Evolutionary conservation across 2,113 vertebrate genomes (phyloP), one percentile per base, ranked within the genome.

Genomic region (Prunella fulvescens): DNA sequence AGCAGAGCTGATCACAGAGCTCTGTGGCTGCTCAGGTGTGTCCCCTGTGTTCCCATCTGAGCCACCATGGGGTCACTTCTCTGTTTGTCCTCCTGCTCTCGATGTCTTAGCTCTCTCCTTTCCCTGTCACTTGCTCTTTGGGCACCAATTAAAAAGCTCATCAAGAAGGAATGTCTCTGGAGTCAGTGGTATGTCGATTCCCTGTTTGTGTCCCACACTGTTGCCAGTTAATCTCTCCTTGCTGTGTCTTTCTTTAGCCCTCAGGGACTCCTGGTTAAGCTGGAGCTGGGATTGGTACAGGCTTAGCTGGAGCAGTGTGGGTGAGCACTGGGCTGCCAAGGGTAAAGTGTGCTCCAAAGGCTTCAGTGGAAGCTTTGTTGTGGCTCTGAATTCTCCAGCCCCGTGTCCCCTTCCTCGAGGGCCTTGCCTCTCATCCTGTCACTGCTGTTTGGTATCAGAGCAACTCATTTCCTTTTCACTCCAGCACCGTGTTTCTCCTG

Each of bases 81-180:
- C 40, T 74, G 5, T 57, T 58, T 56, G 19, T 65, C 37, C 35
- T 24, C 24, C 45, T 50, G 0, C 39, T 14, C n/a, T 11, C 2
- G 0, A 19, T 56, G 67, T 31, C 67, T 50, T 39, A 47, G 44
- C 72, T 45, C 47, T 71, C 44, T 81, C 7, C 1, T 86, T 70
- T 57, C 54, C n/a, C 58, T 26, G 9, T 45, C 84, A 12, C n/a
- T 72, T 60, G 74, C n/a, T 91, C 58, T 72, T 65, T 20, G 58
- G 71, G 56, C 44, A 66, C 23, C 61, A 88, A 24, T 93, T 95
- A 85, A 80, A 64, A 87, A 87, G 58, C 87, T 95, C 87, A 85
- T 92, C 66, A 61, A 69, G 91, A 54, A 82, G 4, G 92, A 85
- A 79, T 95, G 74, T 53, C 65, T 53, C 58, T 57, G 66, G 56